Evolutionary conservation across 2,888 invertebrate species (phyloP).

Genomic region (Homarus gammarus): DNA sequence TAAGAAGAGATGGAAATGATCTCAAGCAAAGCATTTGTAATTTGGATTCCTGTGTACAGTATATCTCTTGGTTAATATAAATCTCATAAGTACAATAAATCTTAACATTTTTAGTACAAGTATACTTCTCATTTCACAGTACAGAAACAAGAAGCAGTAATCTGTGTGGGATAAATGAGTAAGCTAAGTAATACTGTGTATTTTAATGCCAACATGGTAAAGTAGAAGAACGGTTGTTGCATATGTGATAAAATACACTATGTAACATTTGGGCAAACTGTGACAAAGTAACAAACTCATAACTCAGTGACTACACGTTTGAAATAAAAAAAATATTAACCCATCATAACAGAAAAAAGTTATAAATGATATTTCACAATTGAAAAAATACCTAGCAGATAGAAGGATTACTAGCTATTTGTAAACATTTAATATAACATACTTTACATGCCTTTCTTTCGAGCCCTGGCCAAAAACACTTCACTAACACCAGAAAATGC

Average conservation of each 20-base stretch:
- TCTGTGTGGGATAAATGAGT: not conserved
- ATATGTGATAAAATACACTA: slow-evolving; percentile 67
- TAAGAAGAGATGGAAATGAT: no score
- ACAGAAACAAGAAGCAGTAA: no score
- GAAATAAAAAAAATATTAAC: slow-evolving; percentile 37
- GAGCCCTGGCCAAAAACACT: slow-evolving; percentile 38
- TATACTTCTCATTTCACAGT: no score
- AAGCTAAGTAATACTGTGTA: slow-evolving; percentile 54
- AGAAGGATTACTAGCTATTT: slow-evolving; percentile 39
- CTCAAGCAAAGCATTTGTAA: no score
- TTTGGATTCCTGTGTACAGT: no score
- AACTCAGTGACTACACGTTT: slow-evolving; percentile 45
- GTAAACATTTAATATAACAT: slow-evolving; percentile 50
- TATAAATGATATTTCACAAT: slow-evolving; percentile 35
- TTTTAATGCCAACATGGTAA: slow-evolving; percentile 71
- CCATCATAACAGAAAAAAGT: slow-evolving; percentile 49
- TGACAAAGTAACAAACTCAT: slow-evolving; percentile 55
- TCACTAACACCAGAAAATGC: slow-evolving; percentile 48
- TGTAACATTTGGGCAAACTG: slow-evolving; percentile 59
- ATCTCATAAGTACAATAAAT: no score
- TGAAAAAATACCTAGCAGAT: slow-evolving; percentile 30
- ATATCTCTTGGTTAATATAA: no score
- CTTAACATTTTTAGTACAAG: not conserved
- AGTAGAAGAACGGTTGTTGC: slow-evolving; percentile 67
- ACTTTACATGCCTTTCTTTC: slow-evolving; percentile 51